Evolutionary conservation across 1,140 invertebrate genomes (phyloP), one percentile per base, ranked within the genome.

Genomic region (Planococcus citri): DNA sequence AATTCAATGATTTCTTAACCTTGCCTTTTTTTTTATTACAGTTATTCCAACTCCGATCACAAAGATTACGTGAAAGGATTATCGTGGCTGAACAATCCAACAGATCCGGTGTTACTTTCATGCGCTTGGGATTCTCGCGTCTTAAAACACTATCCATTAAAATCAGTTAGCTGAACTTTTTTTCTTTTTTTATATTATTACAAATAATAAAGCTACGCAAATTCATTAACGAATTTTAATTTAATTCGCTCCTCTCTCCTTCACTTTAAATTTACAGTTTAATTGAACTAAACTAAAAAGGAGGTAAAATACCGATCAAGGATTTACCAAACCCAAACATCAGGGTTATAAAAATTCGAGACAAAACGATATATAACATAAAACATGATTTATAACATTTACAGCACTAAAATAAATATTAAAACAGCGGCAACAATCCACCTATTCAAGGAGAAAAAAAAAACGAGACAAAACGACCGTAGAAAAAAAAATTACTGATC

Each of bases 361-460:
- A 64, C 60, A 64, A 64, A 64, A 64, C 60, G 25, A 64, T 24
- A 64, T 17, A 25, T 64, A 25, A 64, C 21, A 64, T 27, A 64
- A 64, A 64, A 64, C 60, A 64, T 64, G 60, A 64, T 64, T 64
- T 64, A 64, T 64, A 64, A 64, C 60, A 64, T 64, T 64, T 64
- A 64, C 60, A 64, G 21, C 60, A 64, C 20, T 64, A 64, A 64
- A 64, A 64, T 64, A 25, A 64, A 24, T 24, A 64, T 64, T 64
- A 64, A 64, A 64, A 64, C 22, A 64, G 25, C 60, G 60, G 60
- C 60, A 64, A 64, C 25, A 64, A 22, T 64, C 22, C 60, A 64
- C 8, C 60, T 25, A 64, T 64, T 27, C 60, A 21, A 64, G 10
- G 21, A 17, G 57, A 60, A 64, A 64, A 58, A 58, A 33, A 51